A percentile compares a stretch with the other conserved stretches of the same genome.
These are phyloP conservation scores for Prionace glauca DNA, from an alignment of 2,797 vertebrate genomes.

Conservation along the genomic window DNA sequence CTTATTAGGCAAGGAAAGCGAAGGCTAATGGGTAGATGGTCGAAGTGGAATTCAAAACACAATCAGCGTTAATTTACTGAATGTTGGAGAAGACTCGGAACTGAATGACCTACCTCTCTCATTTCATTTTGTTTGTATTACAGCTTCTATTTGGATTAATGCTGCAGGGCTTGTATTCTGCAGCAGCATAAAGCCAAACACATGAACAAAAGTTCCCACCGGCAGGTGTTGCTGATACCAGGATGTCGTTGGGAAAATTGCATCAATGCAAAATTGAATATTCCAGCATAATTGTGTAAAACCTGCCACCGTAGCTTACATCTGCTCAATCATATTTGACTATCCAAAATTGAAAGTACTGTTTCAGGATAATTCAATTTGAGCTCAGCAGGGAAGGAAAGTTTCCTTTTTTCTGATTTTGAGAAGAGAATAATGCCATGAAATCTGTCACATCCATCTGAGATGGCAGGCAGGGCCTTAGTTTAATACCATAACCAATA, in stretches of 20 bases:
- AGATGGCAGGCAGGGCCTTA: no score
- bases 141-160: no score
- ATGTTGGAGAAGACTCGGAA: no score
- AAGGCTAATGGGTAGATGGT: no score
- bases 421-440: neutral
- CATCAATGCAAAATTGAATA: neutral
- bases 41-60: no score
- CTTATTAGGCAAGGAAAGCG: no score
- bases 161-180: neutral
- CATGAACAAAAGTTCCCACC: neutral
- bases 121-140: neutral
- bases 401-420: neutral
- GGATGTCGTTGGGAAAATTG: neutral
- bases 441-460: no score
- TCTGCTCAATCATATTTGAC: neutral
- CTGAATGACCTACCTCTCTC: neutral
- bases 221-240: neutral
- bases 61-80: no score
- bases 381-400: neutral
- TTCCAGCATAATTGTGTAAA: neutral
- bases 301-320: neutral
- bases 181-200: neutral
- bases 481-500: no score
- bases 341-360: neutral
- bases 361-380: neutral